Evolutionary conservation across 2,113 vertebrate genomes (phyloP).

Genomic region (Amphilophus citrinellus): DNA sequence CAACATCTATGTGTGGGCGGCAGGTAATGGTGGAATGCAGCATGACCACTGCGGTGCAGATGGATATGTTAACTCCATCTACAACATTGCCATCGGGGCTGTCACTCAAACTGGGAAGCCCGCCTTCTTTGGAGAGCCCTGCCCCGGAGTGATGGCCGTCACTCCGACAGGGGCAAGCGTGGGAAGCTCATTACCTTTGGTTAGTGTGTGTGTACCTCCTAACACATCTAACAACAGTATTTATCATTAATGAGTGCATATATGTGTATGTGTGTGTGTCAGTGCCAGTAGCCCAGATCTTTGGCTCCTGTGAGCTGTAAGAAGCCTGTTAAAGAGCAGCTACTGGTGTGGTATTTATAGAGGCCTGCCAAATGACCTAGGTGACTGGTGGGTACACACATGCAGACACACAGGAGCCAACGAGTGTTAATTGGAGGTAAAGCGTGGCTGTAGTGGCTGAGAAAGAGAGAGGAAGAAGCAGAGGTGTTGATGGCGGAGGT

Average conservation of each 20-base stretch:
- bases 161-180: constrained; percentile 63
- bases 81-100: constrained; percentile 69
- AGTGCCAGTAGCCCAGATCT: constrained; percentile 43
- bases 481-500: constrained; percentile 77
- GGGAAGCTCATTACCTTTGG: constrained; percentile 66
- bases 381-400: constrained; percentile 59
- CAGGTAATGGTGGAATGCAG: constrained; percentile 71
- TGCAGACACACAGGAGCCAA: constrained; percentile 54
- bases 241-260: constrained; percentile 55
- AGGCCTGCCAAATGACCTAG: constrained; percentile 74
- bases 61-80: constrained; percentile 74
- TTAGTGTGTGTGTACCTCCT: constrained; percentile 59
- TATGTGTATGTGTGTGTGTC: constrained; percentile 28
- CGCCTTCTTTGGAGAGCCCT: constrained; percentile 73
- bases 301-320: constrained; percentile 63
- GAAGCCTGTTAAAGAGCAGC: constrained; percentile 74
- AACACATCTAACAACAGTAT: constrained; percentile 57
- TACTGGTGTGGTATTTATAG: constrained; percentile 79
- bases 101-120: constrained; percentile 68
- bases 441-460: constrained; percentile 60
- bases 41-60: constrained; percentile 77
- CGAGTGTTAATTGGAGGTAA: constrained; percentile 84
- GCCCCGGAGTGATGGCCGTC: constrained; percentile 76
- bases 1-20: constrained; percentile 77
- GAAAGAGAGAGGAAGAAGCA: constrained; percentile 59